Evolutionary conservation across 2,888 invertebrate species (phyloP), one percentile per base, ranked within the genome.

Genomic region (Cabera pusaria): DNA sequence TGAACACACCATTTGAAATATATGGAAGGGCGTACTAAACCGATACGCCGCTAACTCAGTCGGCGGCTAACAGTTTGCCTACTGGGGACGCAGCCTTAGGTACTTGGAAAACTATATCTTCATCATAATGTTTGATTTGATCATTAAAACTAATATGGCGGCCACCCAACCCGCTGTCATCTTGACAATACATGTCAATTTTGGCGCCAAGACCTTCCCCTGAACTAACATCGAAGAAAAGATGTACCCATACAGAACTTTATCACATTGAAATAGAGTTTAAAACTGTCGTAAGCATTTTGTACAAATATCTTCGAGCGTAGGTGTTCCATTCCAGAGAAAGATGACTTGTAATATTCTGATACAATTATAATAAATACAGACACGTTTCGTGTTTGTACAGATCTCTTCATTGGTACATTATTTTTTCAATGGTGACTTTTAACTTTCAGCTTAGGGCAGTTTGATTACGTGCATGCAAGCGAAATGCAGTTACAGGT

Each of bases 331-430:
- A 52, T 77, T 88, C 76, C 78, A 66, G 64, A 59, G 82, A 85
- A 87, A 53, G 68, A 76, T 88, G 87, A 88, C 87, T 80, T 55
- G 82, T 71, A 57, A 62, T 64, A 65, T 66, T 58, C 49, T 55
- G 49, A 63, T 66, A 75, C 77, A 84, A 85, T 86, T 84, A 86
- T 81, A 72, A 77, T 82, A 80, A 83, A 83, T 83, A 85, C 84
- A 80, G 26, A 36, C 73, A 75, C 66, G 67, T 69, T 72, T 74
- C 74, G 49, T 86, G 72, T 86, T 88, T 85, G 81, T 80, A 84
- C 77, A 84, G 72, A 81, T 79, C 84, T 81, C 83, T 86, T 86
- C 84, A 85, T 86, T 85, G 80, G 70, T 72, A 64, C 73, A 72
- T 71, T 66, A 64, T 69, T 79, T 79, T 75, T 72, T 36, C 26